Conservation (phyloP, 2,113 vertebrate species). For the Mixornis gularis region DNA sequence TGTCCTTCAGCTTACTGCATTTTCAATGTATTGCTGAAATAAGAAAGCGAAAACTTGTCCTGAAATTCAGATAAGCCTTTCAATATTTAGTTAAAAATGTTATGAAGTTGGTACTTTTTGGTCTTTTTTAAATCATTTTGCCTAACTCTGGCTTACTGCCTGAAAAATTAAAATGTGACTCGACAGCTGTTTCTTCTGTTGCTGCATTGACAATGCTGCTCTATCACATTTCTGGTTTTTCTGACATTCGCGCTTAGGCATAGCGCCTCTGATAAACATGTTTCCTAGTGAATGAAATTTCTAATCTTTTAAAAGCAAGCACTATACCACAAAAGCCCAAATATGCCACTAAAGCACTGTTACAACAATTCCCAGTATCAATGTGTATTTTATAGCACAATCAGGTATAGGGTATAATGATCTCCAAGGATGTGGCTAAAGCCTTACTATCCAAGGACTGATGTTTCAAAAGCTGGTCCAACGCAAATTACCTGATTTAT, state of each 20-base stretch:
- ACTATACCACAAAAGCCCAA: not conserved
- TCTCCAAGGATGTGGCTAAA: not conserved
- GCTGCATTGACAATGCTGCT: not conserved
- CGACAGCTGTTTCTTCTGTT: not conserved
- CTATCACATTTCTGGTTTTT: not conserved
- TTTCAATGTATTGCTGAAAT: not conserved
- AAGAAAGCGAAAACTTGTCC: not conserved
- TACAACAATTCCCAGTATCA: not conserved
- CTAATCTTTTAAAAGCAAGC: not conserved
- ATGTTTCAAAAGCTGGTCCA: not conserved
- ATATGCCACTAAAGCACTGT: not conserved
- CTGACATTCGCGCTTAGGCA: not conserved
- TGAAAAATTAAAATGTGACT: not conserved
- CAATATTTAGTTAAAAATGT: not conserved
- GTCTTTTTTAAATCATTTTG: not conserved
- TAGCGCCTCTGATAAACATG: not conserved
- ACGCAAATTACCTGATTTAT: not conserved
- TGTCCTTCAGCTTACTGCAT: not conserved
- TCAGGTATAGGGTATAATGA: not conserved
- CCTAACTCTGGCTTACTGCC: not conserved
- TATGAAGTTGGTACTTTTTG: not conserved
- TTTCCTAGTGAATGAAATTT: not conserved
- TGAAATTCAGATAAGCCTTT: not conserved
- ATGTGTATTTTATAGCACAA: not conserved
- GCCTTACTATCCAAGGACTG: not conserved